These are phyloP conservation scores for Stenurella melanura DNA, from an alignment of 2,888 invertebrate species.

Conservation along the genomic window DNA sequence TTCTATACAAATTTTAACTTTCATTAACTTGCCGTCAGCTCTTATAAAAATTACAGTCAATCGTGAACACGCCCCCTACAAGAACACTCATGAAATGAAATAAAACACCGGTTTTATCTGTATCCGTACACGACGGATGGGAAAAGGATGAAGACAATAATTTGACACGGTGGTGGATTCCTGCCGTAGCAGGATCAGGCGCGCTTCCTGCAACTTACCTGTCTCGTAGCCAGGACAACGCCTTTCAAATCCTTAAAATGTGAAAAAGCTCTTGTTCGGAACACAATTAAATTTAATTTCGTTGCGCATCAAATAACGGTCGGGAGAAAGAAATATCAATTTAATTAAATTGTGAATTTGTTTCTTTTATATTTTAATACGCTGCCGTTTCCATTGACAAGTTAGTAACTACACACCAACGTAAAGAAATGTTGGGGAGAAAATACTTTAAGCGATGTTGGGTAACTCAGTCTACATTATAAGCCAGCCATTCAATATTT, in stretches of 20 bases:
- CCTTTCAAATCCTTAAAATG: constrained; percentile 39
- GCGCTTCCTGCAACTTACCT: constrained; percentile 35
- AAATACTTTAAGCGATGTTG: neutral
- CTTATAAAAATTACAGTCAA: neutral
- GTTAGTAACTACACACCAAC: neutral
- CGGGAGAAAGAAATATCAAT: constrained; percentile 36
- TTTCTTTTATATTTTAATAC: neutral
- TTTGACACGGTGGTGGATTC: constrained; percentile 34
- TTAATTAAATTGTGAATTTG: constrained; percentile 35
- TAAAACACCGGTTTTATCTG: constrained; percentile 13
- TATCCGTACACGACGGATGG: constrained; percentile 15
- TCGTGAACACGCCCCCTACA: neutral
- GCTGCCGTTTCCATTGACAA: neutral
- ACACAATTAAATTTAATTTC: constrained; percentile 44
- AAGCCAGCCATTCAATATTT: too few species aligned
- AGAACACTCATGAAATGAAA: constrained; percentile 1
- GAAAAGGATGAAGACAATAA: constrained; percentile 38
- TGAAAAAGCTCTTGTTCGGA: constrained; percentile 32
- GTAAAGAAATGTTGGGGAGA: neutral
- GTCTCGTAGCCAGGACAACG: constrained; percentile 43
- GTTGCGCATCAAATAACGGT: constrained; percentile 39
- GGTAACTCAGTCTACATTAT: neutral
- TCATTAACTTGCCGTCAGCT: too few species aligned
- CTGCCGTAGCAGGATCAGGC: constrained; percentile 25
- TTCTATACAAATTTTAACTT: too few species aligned